Evolutionary conservation across 2,113 vertebrate genomes (phyloP).

Genomic region (Xiphorhynchus elegans): DNA sequence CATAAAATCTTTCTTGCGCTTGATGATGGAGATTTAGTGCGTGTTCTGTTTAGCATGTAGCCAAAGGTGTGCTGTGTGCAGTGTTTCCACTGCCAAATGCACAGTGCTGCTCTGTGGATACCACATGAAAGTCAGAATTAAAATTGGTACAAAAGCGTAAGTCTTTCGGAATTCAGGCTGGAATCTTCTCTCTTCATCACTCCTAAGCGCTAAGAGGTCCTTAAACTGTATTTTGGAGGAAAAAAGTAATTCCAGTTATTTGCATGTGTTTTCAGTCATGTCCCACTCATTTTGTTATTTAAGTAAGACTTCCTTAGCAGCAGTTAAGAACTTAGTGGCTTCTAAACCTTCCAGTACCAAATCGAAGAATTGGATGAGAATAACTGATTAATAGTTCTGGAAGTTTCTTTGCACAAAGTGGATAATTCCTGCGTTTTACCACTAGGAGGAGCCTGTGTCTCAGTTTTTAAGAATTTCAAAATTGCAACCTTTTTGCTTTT

Average conservation of each 20-base stretch:
- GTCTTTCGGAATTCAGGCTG: background rate
- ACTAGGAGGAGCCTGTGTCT: constrained; percentile 41
- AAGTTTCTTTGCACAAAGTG: background rate
- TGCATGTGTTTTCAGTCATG: background rate
- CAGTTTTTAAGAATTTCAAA: background rate
- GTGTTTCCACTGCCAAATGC: background rate
- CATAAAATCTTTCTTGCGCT: background rate
- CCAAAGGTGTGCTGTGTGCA: background rate
- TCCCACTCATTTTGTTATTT: background rate
- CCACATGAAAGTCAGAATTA: background rate
- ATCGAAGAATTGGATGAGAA: background rate
- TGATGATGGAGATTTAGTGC: background rate
- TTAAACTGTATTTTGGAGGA: background rate
- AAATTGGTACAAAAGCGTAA: background rate
- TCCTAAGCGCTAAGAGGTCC: background rate
- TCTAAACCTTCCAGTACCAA: background rate
- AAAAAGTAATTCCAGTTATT: background rate
- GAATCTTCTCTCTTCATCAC: background rate
- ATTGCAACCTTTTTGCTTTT: background rate
- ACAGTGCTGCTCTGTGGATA: background rate
- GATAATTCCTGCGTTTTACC: background rate
- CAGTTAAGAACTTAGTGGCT: background rate
- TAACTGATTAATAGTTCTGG: background rate
- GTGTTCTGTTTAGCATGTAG: background rate
- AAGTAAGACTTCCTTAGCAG: background rate